Evolutionary conservation across 2,888 invertebrate species (phyloP).

Genomic region (Amphipyra berbera): DNA sequence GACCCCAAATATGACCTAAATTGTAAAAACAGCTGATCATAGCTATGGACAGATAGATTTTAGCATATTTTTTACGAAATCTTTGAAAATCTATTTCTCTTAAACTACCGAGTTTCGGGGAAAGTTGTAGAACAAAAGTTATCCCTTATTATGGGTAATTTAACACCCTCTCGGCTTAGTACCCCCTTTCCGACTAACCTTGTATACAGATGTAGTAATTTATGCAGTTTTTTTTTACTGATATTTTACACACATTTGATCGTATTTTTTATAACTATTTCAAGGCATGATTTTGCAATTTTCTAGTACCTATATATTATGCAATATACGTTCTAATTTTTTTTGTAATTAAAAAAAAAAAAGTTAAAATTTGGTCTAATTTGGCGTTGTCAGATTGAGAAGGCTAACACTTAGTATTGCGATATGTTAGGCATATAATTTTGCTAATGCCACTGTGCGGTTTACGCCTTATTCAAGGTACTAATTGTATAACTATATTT

Average conservation of each 20-base stretch:
- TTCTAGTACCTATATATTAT: constrained; percentile 7
- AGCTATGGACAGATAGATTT: no score
- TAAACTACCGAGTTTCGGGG: no score
- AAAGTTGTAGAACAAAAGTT: no score
- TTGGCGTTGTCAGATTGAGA: constrained; percentile 18
- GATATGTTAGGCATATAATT: constrained; percentile 27
- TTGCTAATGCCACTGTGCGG: constrained; percentile 18
- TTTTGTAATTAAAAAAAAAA: background rate
- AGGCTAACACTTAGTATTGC: constrained; percentile 19
- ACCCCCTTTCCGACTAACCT: no score
- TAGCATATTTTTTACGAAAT: no score
- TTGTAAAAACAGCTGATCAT: no score
- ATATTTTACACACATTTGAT: background rate
- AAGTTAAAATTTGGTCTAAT: constrained; percentile 13
- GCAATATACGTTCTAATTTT: constrained; percentile 12
- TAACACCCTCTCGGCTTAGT: no score
- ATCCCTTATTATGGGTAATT: no score
- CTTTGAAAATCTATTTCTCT: no score
- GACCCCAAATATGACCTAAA: no score
- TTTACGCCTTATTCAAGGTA: constrained; percentile 13
- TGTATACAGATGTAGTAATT: no score
- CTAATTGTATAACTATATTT: constrained; percentile 37
- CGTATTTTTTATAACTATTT: constrained; percentile 12
- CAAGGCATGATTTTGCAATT: constrained; percentile 12
- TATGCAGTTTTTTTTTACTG: no score